A percentile compares a stretch with the other conserved stretches of the same genome.
Conservation (phyloP, 2,888 invertebrate genomes). For the Drosophila neutralis region DNA sequence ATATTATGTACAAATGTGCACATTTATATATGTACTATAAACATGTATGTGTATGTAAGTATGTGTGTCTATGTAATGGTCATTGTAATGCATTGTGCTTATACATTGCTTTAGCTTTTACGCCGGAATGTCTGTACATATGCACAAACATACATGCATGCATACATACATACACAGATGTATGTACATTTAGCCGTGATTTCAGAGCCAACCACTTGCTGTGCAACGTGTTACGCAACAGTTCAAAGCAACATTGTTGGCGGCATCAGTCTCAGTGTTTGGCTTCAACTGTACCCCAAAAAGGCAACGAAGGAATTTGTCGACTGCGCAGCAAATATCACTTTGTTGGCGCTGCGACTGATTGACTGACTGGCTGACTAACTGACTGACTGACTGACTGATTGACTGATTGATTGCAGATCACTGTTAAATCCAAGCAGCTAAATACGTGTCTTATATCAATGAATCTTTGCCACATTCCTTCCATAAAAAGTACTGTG, state of each 20-base stretch:
- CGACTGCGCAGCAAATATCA: neutral
- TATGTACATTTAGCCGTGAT: constrained; percentile 5
- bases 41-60: neutral
- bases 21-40: neutral
- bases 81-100: neutral
- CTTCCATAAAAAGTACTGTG: neutral
- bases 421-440: neutral
- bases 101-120: neutral
- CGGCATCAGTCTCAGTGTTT: constrained; percentile 4
- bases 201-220: constrained; percentile 12
- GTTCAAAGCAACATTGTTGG: constrained; percentile 1
- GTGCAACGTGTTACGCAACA: constrained; percentile 13
- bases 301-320: constrained; percentile 2
- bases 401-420: neutral
- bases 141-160: neutral
- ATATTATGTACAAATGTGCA: neutral
- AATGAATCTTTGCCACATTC: neutral
- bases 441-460: neutral
- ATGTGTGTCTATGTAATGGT: neutral
- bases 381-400: neutral
- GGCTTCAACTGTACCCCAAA: constrained; percentile 15
- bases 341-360: neutral
- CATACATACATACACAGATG: neutral
- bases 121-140: neutral
- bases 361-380: neutral